These are phyloP conservation scores for Laodelphax striatellus DNA, from an alignment of 1,140 invertebrate species.

Conservation along the genomic window DNA sequence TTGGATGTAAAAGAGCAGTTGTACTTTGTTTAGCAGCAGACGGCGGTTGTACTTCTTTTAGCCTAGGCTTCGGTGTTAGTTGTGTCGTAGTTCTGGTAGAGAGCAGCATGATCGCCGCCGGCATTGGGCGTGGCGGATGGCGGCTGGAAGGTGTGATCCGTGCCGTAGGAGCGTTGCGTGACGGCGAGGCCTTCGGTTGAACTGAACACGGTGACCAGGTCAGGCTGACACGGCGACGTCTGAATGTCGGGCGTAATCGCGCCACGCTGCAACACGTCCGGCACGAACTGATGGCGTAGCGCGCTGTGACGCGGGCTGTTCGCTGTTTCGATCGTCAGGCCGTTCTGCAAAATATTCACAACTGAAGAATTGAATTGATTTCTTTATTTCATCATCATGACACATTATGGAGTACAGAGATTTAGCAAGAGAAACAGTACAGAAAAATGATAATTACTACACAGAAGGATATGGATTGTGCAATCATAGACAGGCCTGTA, in stretches of 20 bases:
- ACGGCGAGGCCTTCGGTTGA: not conserved
- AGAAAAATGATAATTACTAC: too few species aligned
- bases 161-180: conserved; percentile 2
- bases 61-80: not conserved
- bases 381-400: too few species aligned
- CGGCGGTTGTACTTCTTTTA: too few species aligned
- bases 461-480: too few species aligned
- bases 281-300: conserved; percentile 11
- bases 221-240: conserved; percentile 5
- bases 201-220: conserved; percentile 12
- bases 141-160: conserved; percentile 2
- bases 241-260: not conserved
- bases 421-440: too few species aligned
- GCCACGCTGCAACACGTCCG: conserved; percentile 8
- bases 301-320: conserved; percentile 6
- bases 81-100: conserved; percentile 4
- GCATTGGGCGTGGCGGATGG: not conserved
- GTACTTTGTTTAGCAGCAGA: too few species aligned
- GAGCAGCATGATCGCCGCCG: not conserved
- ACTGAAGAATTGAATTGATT: too few species aligned
- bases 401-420: too few species aligned
- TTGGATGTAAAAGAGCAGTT: too few species aligned
- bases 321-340: not conserved
- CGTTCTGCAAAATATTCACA: not conserved
- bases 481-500: too few species aligned